Conservation (phyloP, 2,888 invertebrate species). For the Panzeria rudis region DNA sequence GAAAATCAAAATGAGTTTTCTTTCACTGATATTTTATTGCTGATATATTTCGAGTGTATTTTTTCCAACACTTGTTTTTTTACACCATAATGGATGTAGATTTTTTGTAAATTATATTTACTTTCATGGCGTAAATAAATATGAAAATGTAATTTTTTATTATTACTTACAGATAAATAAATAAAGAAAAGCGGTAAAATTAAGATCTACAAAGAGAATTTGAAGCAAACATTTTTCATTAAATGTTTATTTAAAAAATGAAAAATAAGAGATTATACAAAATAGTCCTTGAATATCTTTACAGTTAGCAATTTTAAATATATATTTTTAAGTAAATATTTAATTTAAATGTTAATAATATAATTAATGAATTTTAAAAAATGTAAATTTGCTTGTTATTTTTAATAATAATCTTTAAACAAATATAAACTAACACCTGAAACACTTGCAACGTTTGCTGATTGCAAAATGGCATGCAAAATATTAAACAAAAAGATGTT, state of each 20-base stretch:
- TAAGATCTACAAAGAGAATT: conserved; percentile 22
- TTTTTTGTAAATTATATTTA: conserved; percentile 76
- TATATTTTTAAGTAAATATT: conserved; percentile 3
- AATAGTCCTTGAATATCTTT: conserved; percentile 2
- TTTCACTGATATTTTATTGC: conserved; percentile 19
- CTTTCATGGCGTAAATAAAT: conserved; percentile 76
- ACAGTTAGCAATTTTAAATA: neutral
- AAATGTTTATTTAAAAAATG: neutral
- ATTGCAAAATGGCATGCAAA: conserved; percentile 49
- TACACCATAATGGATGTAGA: conserved; percentile 69
- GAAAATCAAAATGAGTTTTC: neutral
- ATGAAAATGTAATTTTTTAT: conserved; percentile 64
- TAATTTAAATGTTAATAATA: neutral
- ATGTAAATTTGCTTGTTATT: conserved; percentile 26
- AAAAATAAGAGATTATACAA: neutral
- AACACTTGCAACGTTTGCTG: conserved; percentile 9
- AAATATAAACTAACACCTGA: neutral
- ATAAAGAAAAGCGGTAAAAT: conserved; percentile 1
- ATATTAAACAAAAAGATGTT: conserved; percentile 27
- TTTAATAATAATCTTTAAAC: conserved; percentile 11
- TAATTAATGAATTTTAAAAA: conserved; percentile 26
- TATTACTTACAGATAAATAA: conserved; percentile 15
- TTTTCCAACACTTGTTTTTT: conserved; percentile 36
- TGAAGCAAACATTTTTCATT: neutral
- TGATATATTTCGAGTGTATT: conserved; percentile 40